phyloP scores from a whole-genome alignment of 2,113 vertebrate genomes.

The Melanerpes aurifrons region DNA sequence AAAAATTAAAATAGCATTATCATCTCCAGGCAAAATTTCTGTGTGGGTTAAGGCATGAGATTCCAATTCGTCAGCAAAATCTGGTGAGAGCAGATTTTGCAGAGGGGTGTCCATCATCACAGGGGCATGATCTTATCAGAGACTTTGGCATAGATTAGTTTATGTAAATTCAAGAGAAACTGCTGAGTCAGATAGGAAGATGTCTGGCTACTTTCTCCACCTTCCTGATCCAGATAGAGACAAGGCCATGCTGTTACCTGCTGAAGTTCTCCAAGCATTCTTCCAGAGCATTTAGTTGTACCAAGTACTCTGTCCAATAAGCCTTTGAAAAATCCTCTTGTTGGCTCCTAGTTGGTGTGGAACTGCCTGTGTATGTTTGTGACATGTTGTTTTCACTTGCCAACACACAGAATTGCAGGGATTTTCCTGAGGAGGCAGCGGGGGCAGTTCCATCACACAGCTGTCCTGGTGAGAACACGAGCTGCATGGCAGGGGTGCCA shows the following conservation, averaged over 20 bases:
- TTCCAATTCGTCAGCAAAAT: conserved; percentile 19
- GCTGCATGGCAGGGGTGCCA: fast-evolving
- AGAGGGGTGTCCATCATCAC: not conserved
- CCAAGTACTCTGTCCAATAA: not conserved
- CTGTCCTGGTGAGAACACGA: not conserved
- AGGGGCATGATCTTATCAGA: conserved; percentile 34
- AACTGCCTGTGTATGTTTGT: not conserved
- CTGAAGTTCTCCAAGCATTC: not conserved
- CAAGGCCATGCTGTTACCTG: not conserved
- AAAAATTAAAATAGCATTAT: conserved; percentile 52
- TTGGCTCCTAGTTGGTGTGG: not conserved
- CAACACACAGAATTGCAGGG: not conserved
- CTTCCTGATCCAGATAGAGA: not conserved
- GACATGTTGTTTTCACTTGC: conserved; percentile 27
- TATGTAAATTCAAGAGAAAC: not conserved
- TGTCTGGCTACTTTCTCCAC: conserved; percentile 13
- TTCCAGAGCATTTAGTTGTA: not conserved
- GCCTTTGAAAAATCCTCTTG: not conserved
- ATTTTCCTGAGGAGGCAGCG: conserved; percentile 24
- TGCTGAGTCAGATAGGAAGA: conserved; percentile 14
- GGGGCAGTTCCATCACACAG: not conserved
- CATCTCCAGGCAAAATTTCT: conserved; percentile 53
- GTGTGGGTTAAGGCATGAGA: conserved; percentile 28
- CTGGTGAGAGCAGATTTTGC: not conserved
- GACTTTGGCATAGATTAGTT: not conserved